Base-by-base conservation (phyloP, 2,113 vertebrate genomes). In the Cebus imitator region DNA sequence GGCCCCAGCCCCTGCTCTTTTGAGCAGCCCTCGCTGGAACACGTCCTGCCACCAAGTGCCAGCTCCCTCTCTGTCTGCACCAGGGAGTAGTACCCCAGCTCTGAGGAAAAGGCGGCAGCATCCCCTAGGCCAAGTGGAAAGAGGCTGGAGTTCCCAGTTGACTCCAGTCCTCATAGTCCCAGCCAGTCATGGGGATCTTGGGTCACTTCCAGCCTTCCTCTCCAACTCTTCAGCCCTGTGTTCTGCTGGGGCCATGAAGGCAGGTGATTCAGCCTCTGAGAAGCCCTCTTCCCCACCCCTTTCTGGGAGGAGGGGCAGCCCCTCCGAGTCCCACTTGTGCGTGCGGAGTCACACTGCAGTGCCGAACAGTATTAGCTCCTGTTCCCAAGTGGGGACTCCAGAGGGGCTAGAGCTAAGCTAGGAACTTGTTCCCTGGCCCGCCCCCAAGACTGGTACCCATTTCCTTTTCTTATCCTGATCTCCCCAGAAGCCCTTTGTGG, bases 301-400 rank as follows among this genome's bases (percentile, higher is more conserved):
- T 73, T n/a, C 75, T 37, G 40, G 92, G 88, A 72, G 84, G 73
- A 93, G 66, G 91, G 93, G 81, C 43, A 43, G 95, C 48, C 81
- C 91, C 90, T 95, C 81, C 0, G 7, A 70, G 91, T 75, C 82
- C 79, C 32, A 8, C 80, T 72, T 85, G 79, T 66, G 83, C n/a
- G 43, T n/a, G 66, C 3, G 27, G 94, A 94, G 85, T 86, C 90
- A 75, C 91, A 55, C 90, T 97, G 96, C 94, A 78, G 87, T 92
- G 80, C 97, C 80, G 27, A 96, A 96, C 96, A 98, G 98, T 98
- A 98, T 98, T 98, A 96, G 95, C 61, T 92, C 91, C 82, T 0
- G 0, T 55, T 87, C 80, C 82, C 50, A 43, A 50, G 57, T 93
- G 92, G 79, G 87, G 84, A 78, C 79, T 90, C 83, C 1, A 70